These are phyloP conservation scores for Musca domestica DNA, from an alignment of 1,140 invertebrate species.

Conservation along the genomic window DNA sequence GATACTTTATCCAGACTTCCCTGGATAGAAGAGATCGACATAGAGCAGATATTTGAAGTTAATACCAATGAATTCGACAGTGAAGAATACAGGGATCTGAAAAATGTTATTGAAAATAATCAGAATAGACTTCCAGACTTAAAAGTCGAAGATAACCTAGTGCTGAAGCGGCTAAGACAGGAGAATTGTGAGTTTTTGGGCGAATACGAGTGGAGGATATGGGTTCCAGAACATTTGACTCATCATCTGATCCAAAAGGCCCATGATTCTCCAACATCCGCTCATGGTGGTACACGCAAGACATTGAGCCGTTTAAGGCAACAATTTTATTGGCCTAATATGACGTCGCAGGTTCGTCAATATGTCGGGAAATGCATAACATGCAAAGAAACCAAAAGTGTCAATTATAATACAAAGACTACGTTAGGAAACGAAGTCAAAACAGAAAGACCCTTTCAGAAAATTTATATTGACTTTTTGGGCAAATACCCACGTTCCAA, in stretches of 20 bases:
- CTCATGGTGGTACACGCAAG: not conserved
- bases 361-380: not conserved
- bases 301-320: not conserved
- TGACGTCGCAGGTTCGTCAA: not conserved
- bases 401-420: no score
- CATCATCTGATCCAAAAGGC: not conserved
- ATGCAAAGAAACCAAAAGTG: not conserved
- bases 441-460: no score
- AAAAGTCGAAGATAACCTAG: not conserved
- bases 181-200: not conserved
- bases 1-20: no score
- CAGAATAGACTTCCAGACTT: not conserved
- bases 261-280: not conserved
- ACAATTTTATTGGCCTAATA: constrained; percentile 1
- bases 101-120: not conserved
- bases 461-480: not conserved
- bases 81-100: no score
- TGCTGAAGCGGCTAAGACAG: not conserved
- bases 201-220: not conserved
- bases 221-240: not conserved
- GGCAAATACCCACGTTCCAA: not conserved
- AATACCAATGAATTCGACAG: no score
- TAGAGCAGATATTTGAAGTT: no score
- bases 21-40: no score
- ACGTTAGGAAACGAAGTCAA: no score